Base-by-base conservation (phyloP, 1,140 invertebrate genomes). In the Homarus americanus region DNA sequence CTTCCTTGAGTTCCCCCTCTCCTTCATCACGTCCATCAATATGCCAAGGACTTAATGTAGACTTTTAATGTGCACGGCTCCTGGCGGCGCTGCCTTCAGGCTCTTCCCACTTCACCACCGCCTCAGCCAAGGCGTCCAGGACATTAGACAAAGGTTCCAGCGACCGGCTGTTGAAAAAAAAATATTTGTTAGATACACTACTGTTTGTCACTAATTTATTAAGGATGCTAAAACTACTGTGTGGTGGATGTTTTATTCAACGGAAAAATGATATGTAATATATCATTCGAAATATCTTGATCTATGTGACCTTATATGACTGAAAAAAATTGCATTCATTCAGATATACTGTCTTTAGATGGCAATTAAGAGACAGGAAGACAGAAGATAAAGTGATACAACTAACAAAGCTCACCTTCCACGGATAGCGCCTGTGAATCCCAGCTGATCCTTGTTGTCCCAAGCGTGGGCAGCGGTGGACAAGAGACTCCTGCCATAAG, bases 401-500 rank as follows among this genome's bases (percentile, higher is more conserved):
- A 2, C 0, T n/a, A 2, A 1, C 9, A 34, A 34, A n/a, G 10
- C 69, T 20, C 20, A 87, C 85, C 85, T 79, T 38, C 73, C 85
- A 78, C 85, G 85, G 24, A 36, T 15, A 32, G 12, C 4, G 5
- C n/a, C 1, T 15, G 2, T 28, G 40, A 79, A 24, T 1, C 44
- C 73, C 85, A 76, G n/a, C 0, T 40, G 73, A 28, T 28, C 49
- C 1, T 24, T 63, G 24, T 58, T 63, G 2, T 78, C 34, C 85
- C 85, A 87, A 34, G 75, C 73, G 53, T 78, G 3, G 2, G 85
- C 85, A 24, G 85, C 85, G 24, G 85, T 63, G 75, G 49, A 38
- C 73, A 66, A 41, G 9, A 87, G 69, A 53, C 84, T 87, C 73
- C 84, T 87, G n/a, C 40, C 84, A 41, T 28, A 78, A 32, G n/a